Conservation (phyloP, 1,140 invertebrate species). For the Sarcophaga bullata region DNA sequence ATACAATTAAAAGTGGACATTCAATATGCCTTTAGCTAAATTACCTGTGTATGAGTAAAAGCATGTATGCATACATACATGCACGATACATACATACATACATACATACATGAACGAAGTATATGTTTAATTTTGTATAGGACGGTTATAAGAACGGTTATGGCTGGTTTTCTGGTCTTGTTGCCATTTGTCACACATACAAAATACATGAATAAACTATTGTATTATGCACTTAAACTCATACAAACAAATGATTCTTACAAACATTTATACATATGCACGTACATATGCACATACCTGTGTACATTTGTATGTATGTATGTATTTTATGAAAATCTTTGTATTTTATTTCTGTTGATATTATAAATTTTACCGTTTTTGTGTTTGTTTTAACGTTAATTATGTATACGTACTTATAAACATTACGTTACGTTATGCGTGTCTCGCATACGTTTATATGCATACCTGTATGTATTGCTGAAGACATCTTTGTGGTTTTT, state of each 20-base stretch:
- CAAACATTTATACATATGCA: too few species aligned
- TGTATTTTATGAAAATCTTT: conserved; percentile 7
- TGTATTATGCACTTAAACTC: too few species aligned
- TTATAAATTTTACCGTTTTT: conserved; percentile 18
- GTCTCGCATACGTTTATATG: too few species aligned
- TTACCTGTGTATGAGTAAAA: background rate
- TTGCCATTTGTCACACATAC: background rate
- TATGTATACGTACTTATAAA: background rate
- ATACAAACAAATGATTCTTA: too few species aligned
- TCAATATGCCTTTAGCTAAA: conserved; percentile 28
- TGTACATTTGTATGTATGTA: background rate
- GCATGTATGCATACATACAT: too few species aligned
- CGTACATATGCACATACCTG: too few species aligned
- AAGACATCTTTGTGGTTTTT: too few species aligned
- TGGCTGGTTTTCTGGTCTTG: background rate
- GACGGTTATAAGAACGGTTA: background rate
- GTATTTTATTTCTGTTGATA: conserved; percentile 27
- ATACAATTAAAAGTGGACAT: conserved; percentile 35
- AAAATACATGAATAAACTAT: background rate
- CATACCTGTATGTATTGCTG: too few species aligned
- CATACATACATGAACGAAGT: too few species aligned
- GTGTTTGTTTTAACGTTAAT: conserved; percentile 2
- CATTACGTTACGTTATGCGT: too few species aligned
- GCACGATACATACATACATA: too few species aligned
- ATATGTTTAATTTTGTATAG: background rate